Evolutionary conservation across 2,797 vertebrate species (phyloP), one percentile per base, ranked within the genome.

Genomic region (Hydrolagus colliei): DNA sequence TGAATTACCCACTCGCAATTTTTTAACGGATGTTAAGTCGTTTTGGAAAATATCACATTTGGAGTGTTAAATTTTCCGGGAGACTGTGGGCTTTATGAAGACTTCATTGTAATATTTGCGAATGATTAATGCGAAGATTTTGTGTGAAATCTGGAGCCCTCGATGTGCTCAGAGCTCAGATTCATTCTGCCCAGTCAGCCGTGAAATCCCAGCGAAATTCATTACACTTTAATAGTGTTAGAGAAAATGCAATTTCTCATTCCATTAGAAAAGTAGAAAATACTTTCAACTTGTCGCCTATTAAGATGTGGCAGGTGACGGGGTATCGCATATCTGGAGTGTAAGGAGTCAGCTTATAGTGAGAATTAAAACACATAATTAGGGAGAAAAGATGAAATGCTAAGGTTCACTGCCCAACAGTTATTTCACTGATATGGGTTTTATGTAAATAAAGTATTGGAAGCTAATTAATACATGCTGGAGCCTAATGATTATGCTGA

Each of bases 101-200:
- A 97, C 94, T 92, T 94, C 93, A 92, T 89, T 93, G 94, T 90
- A 95, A 93, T 92, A 93, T 91, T 90, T 90, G 88, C 13, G 92
- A 93, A 93, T 98, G 96, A 97, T 98, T 96, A 97, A 98, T 97
- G 97, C 93, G 95, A 91, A 94, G 96, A 95, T 96, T 96, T 96
- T 94, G 92, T 94, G 95, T 95, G 95, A 95, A 95, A 95, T 95
- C 95, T 94, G 94, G 93, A 91, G 93, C 93, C 92, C 93, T 90
- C 93, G 95, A 96, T 97, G 96, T 95, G 90, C 93, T 93, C 93
- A 93, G 93, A 96, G 95, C 93, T 94, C 93, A 93, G 94, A 93
- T 95, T 97, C 96, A 97, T 97, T 97, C 95, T 92, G 94, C 94
- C 95, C 94, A 96, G 92, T 94, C 96, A 97, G 93, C 95, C 96